phyloP scores from a whole-genome alignment of 2,113 vertebrate species.

The Brachyhypopomus occidentalis region DNA sequence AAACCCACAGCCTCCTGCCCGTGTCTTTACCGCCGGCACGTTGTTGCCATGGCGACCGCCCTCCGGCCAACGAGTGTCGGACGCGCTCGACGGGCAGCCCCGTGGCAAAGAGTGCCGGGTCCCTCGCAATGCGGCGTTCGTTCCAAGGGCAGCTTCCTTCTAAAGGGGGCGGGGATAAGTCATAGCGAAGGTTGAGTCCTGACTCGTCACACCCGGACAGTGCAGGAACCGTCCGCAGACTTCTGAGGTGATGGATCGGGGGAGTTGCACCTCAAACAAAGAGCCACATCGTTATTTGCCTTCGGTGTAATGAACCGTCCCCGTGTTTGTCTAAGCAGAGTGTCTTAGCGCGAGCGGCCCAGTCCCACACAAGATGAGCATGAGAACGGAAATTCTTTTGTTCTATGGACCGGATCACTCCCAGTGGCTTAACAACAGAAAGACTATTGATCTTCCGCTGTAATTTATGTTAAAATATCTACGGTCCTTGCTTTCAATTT shows the following conservation, averaged over 20 bases:
- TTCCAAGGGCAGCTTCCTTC: too few relatives aligned
- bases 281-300: constrained; percentile 16
- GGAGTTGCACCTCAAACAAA: neutral
- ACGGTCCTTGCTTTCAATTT: constrained; percentile 9
- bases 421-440: constrained; percentile 26
- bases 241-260: neutral
- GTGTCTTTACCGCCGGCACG: constrained; percentile 4
- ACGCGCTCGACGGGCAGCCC: too few relatives aligned
- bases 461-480: constrained; percentile 44
- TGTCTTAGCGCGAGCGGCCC: neutral
- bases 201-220: neutral
- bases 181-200: neutral
- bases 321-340: constrained; percentile 26
- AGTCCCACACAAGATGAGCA: constrained; percentile 22
- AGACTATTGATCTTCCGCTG: constrained; percentile 30
- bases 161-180: too few relatives aligned
- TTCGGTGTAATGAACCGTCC: constrained; percentile 16
- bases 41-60: constrained; percentile 51
- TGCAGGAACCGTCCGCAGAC: neutral
- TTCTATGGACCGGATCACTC: constrained; percentile 10
- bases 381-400: constrained; percentile 19
- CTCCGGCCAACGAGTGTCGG: neutral
- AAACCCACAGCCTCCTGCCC: neutral
- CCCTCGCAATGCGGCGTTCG: too few relatives aligned
- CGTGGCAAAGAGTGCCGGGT: too few relatives aligned